phyloP scores from a whole-genome alignment of 2,113 vertebrate species.

The Gymnorhina tibicen region DNA sequence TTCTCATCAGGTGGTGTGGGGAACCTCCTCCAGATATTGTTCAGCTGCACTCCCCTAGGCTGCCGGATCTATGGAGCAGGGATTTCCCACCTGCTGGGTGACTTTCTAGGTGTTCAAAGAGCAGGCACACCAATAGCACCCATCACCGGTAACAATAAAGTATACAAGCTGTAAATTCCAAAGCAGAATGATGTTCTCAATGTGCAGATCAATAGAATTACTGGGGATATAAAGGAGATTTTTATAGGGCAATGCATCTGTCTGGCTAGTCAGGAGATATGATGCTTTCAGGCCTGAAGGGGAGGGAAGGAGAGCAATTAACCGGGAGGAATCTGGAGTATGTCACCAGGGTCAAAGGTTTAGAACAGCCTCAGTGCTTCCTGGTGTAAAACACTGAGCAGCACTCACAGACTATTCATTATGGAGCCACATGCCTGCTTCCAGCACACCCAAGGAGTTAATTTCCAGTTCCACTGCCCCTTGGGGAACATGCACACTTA shows the following conservation, averaged over 20 bases:
- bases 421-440: accelerated
- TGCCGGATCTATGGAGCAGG: neutral
- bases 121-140: neutral
- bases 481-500: neutral
- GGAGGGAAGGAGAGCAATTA: neutral
- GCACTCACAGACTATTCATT: neutral
- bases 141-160: neutral
- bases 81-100: neutral
- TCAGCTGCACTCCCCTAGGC: neutral
- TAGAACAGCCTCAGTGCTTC: neutral
- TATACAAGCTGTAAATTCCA: neutral
- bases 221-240: neutral
- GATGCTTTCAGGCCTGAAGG: neutral
- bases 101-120: neutral
- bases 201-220: neutral
- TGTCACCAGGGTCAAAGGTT: constrained; percentile 1
- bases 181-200: neutral
- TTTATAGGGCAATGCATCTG: neutral
- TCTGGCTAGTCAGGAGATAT: neutral
- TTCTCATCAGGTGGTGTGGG: neutral
- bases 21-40: neutral
- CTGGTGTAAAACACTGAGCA: neutral
- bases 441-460: neutral
- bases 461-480: neutral
- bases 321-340: neutral